phyloP scores from a whole-genome alignment of 1,140 invertebrate genomes.

The Portunus trituberculatus region DNA sequence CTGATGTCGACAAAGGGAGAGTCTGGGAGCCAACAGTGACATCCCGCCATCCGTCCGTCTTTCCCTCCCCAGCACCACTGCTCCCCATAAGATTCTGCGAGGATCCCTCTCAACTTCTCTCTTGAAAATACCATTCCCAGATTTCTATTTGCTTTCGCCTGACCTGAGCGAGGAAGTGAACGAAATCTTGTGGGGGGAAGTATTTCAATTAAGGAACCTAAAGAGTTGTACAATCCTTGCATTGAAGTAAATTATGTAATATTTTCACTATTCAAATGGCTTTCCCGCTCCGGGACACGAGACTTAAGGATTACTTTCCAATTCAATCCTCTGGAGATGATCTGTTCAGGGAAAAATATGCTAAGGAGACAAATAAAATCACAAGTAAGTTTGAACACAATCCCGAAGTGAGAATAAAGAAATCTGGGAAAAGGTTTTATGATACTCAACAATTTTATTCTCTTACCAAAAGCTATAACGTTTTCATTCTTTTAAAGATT shows the following conservation, averaged over 20 bases:
- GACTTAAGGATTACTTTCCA: neutral
- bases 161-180: neutral
- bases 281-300: neutral
- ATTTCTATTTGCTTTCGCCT: neutral
- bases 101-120: neutral
- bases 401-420: neutral
- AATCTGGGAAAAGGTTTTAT: neutral
- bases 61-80: neutral
- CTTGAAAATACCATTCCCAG: slow-evolving; percentile 3
- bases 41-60: neutral
- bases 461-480: neutral
- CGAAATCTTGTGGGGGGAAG: neutral
- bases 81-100: neutral
- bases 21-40: neutral
- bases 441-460: neutral
- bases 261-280: neutral
- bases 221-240: neutral
- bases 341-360: neutral
- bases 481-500: neutral
- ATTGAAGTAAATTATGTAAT: neutral
- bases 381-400: neutral
- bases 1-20: slow-evolving; percentile 20
- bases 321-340: neutral
- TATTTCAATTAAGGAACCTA: neutral
- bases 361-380: too few relatives aligned